Conservation (phyloP, 2,888 invertebrate species). For the Phymatocera aterrima region DNA sequence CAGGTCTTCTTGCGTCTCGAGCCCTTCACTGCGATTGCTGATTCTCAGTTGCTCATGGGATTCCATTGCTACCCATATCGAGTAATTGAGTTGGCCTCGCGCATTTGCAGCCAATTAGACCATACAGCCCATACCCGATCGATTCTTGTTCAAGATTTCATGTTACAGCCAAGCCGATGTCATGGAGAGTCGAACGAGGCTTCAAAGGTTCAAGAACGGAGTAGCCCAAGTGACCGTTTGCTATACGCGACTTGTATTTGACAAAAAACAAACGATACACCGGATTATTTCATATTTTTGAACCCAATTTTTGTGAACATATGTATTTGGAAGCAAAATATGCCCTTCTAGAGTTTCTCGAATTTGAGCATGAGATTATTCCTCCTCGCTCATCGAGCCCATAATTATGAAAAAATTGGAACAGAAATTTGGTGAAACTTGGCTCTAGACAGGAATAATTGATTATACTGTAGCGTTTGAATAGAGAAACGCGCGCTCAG, state of each 20-base stretch:
- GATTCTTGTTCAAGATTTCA: background rate
- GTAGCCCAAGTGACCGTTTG: background rate
- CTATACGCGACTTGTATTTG: background rate
- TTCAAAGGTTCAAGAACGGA: background rate
- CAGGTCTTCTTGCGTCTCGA: background rate
- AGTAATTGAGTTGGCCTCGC: background rate
- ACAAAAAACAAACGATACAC: background rate
- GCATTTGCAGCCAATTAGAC: background rate
- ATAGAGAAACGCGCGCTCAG: background rate
- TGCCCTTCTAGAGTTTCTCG: background rate
- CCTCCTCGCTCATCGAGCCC: background rate
- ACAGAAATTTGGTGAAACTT: background rate
- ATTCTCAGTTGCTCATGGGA: background rate
- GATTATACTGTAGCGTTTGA: background rate
- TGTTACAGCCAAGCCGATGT: background rate
- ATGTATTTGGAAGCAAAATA: too few relatives aligned
- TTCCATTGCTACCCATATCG: constrained; percentile 5
- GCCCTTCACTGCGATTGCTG: constrained; percentile 1
- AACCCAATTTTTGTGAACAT: too few relatives aligned
- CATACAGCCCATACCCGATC: background rate
- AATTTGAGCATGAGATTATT: background rate
- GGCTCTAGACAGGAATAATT: background rate
- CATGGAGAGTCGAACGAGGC: background rate
- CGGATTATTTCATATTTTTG: too few relatives aligned
- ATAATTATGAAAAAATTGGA: background rate